Conservation (phyloP, 2,888 invertebrate species). For the Dusona sp. region DNA sequence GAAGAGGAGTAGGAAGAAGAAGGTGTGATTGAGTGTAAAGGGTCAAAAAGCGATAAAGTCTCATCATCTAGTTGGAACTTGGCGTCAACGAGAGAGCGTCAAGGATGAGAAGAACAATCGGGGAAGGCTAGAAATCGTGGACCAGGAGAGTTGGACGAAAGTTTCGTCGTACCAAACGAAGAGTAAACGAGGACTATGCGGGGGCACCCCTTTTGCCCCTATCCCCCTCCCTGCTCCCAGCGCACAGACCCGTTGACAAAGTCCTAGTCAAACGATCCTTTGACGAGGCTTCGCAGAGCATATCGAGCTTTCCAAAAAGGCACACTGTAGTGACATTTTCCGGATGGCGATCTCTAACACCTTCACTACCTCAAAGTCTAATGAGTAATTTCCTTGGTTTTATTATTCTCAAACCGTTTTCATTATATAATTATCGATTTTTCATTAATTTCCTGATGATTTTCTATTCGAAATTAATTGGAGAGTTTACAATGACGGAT, state of each 20-base stretch:
- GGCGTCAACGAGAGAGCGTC: conserved; percentile 4
- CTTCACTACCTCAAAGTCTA: conserved; percentile 15
- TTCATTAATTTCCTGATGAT: background rate
- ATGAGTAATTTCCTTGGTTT: conserved; percentile 18
- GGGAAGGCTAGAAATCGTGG: conserved; percentile 34
- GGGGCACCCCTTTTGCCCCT: background rate
- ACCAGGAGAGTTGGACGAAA: conserved; percentile 40
- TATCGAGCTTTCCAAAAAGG: conserved; percentile 12
- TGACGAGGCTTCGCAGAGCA: conserved; percentile 34
- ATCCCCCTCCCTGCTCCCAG: background rate
- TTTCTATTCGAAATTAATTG: background rate
- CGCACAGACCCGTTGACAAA: conserved; percentile 52
- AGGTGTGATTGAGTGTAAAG: conserved; percentile 38
- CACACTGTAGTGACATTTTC: conserved; percentile 7
- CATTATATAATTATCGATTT: background rate
- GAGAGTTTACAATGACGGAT: background rate
- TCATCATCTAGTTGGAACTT: conserved; percentile 29
- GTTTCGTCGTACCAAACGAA: conserved; percentile 44
- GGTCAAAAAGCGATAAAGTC: conserved; percentile 53
- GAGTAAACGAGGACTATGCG: conserved; percentile 10
- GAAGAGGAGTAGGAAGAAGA: background rate
- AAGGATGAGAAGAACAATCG: conserved; percentile 54
- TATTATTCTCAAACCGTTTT: background rate
- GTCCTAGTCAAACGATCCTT: conserved; percentile 63
- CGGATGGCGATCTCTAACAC: conserved; percentile 17